Conservation (phyloP, 1,140 invertebrate species). For the Anthonomus grandis region DNA sequence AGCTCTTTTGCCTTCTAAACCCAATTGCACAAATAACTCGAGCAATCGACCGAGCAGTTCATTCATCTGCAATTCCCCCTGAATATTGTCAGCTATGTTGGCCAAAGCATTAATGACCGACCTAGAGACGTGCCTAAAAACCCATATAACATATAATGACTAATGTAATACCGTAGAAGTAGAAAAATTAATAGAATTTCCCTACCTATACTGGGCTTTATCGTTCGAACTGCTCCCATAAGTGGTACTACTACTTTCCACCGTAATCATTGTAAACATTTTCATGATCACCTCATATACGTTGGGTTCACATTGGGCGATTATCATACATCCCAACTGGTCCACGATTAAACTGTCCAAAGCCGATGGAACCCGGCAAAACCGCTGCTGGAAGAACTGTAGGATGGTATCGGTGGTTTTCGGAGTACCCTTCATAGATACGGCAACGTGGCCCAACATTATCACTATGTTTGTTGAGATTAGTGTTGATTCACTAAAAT, state of each 20-base stretch:
- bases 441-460: conserved; percentile 95
- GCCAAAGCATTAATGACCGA: conserved; percentile 92
- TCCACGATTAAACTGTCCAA: conserved; percentile 94
- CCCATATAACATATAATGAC: neutral
- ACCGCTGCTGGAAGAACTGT: conserved; percentile 95
- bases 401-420: conserved; percentile 93
- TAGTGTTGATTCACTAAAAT: conserved; percentile 75
- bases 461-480: conserved; percentile 96
- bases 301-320: conserved; percentile 78
- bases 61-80: conserved; percentile 81
- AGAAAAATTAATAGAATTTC: neutral
- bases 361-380: conserved; percentile 83
- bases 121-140: conserved; percentile 82
- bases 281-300: conserved; percentile 96
- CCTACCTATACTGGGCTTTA: conserved; percentile 69
- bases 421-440: conserved; percentile 86
- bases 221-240: conserved; percentile 69
- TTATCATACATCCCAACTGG: conserved; percentile 95
- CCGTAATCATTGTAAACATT: conserved; percentile 94
- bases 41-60: conserved; percentile 85
- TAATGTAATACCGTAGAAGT: neutral
- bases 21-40: conserved; percentile 96
- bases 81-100: conserved; percentile 90
- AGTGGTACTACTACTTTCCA: conserved; percentile 87
- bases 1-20: conserved; percentile 90